These are phyloP conservation scores for Eudorcas thomsonii DNA, from an alignment of 2,113 vertebrate genomes.

Conservation along the genomic window DNA sequence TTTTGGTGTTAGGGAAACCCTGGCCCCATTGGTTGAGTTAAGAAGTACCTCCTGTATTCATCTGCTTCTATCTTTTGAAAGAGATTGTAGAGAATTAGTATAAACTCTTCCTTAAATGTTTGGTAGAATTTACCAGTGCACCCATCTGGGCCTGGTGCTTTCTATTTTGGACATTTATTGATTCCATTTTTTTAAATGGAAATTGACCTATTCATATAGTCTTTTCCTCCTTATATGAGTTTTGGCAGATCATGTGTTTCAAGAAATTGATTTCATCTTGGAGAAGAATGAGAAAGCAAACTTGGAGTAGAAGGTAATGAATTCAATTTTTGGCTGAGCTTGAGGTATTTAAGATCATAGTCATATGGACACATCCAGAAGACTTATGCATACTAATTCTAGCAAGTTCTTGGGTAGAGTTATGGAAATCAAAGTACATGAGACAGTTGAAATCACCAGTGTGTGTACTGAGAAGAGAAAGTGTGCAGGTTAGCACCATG, in stretches of 20 bases:
- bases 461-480: not conserved
- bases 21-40: not conserved
- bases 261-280: not conserved
- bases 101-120: not conserved
- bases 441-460: not conserved
- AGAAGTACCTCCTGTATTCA: not conserved
- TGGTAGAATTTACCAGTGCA: not conserved
- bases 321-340: not conserved
- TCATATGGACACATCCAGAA: not conserved
- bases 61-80: not conserved
- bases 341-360: not conserved
- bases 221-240: not conserved
- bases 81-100: not conserved
- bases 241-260: not conserved
- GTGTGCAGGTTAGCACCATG: not conserved
- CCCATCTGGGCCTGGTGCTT: not conserved
- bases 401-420: not conserved
- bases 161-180: not conserved
- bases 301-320: not conserved
- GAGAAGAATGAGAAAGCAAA: not conserved
- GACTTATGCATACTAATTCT: not conserved
- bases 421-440: not conserved
- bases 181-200: not conserved
- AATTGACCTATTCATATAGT: not conserved
- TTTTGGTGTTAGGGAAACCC: not conserved